Evolutionary conservation across 2,888 invertebrate species (phyloP).

Genomic region (Lymantria monacha): DNA sequence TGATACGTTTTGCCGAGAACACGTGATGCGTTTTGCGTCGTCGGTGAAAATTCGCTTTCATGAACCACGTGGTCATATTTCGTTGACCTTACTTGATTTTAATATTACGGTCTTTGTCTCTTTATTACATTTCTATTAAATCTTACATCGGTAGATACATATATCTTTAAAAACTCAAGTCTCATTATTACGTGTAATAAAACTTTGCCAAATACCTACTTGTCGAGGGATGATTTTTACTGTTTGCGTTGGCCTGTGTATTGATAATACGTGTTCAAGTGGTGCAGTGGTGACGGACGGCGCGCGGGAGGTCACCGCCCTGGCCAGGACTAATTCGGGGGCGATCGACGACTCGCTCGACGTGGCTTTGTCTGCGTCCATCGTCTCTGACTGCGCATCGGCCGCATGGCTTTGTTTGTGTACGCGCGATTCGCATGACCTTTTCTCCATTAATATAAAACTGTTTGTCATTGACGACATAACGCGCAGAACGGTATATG

Average conservation of each 20-base stretch:
- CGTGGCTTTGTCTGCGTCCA: slow-evolving; percentile 73
- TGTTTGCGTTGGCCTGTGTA: neutral
- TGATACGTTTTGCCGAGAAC: slow-evolving; percentile 29
- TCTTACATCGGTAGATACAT: neutral
- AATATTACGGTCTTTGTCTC: slow-evolving; percentile 42
- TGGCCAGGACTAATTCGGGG: slow-evolving; percentile 81
- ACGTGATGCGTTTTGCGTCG: slow-evolving; percentile 40
- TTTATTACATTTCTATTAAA: slow-evolving; percentile 29
- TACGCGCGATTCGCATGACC: slow-evolving; percentile 34
- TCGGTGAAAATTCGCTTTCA: slow-evolving; percentile 18
- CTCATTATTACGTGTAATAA: slow-evolving; percentile 27
- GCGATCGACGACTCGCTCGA: slow-evolving; percentile 75
- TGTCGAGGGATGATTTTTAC: neutral
- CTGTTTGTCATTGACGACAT: slow-evolving; percentile 31
- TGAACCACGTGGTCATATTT: slow-evolving; percentile 49
- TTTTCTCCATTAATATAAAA: slow-evolving; percentile 44
- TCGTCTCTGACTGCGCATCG: slow-evolving; percentile 43
- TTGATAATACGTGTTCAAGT: slow-evolving; percentile 27
- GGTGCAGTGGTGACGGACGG: slow-evolving; percentile 38
- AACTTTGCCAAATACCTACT: slow-evolving; percentile 2
- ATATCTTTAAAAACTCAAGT: too few relatives aligned
- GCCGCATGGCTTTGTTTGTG: slow-evolving; percentile 56
- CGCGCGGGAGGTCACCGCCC: slow-evolving; percentile 75
- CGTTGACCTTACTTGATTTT: slow-evolving; percentile 48
- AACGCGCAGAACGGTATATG: slow-evolving; percentile 18